Percentiles rank a stretch among this genome's conserved stretches.
Evolutionary conservation across 2,113 vertebrate species (phyloP).

Genomic region (Aphelocoma coerulescens): DNA sequence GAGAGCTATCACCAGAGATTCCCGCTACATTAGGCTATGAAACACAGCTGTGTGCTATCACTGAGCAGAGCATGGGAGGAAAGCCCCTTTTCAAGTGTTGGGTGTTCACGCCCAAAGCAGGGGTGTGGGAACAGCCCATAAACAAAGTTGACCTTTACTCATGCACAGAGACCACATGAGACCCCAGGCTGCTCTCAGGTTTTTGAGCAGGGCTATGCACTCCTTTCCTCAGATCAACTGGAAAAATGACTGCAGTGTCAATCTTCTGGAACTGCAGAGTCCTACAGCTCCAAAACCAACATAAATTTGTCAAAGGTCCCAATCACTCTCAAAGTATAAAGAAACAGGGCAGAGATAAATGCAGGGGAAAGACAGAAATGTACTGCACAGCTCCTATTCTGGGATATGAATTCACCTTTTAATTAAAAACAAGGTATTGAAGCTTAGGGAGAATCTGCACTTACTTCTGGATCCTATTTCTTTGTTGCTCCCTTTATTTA

Average conservation of each 20-base stretch:
- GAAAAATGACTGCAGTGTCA: background rate
- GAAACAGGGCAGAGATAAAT: background rate
- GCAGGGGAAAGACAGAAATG: background rate
- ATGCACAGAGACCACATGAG: background rate
- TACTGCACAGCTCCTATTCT: background rate
- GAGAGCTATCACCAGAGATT: background rate
- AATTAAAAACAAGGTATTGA: background rate
- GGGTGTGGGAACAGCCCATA: background rate
- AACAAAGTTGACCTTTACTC: background rate
- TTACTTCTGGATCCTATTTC: background rate
- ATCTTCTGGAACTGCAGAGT: background rate
- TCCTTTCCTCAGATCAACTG: background rate
- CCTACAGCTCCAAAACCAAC: background rate
- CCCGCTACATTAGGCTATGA: background rate
- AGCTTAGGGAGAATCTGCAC: background rate
- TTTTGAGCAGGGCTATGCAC: background rate
- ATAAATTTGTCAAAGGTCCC: background rate
- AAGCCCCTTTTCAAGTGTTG: background rate
- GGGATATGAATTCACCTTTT: background rate
- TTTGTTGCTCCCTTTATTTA: slow-evolving; percentile 6
- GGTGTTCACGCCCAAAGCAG: background rate
- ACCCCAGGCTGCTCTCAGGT: background rate
- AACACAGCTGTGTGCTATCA: background rate
- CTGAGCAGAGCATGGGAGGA: background rate
- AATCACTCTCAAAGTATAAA: background rate